These are phyloP conservation scores for Amphiprion percula DNA, from an alignment of 2,113 vertebrate species.

Conservation along the genomic window DNA sequence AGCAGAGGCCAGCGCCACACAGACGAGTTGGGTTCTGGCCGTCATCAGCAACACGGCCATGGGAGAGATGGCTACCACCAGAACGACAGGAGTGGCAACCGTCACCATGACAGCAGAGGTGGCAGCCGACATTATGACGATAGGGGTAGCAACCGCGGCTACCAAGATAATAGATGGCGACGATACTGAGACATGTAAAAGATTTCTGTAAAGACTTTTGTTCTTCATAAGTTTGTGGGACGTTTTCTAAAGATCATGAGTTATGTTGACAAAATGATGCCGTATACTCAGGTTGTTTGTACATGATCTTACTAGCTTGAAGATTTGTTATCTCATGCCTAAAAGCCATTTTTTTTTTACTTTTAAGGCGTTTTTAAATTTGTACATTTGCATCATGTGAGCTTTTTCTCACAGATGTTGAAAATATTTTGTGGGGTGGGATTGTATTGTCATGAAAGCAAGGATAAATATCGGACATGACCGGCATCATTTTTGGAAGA, in stretches of 20 bases:
- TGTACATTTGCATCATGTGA: constrained; percentile 52
- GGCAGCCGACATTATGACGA: constrained; percentile 83
- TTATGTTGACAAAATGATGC: constrained; percentile 41
- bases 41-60: constrained; percentile 79
- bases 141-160: constrained; percentile 78
- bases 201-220: constrained; percentile 32
- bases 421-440: constrained; percentile 8
- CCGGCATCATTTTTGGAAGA: constrained; percentile 27
- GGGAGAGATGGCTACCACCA: constrained; percentile 81
- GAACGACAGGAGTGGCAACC: constrained; percentile 55
- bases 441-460: constrained; percentile 19
- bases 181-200: constrained; percentile 68
- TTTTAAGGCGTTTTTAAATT: constrained; percentile 76
- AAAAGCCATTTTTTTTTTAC: constrained; percentile 55
- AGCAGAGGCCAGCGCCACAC: constrained; percentile 78
- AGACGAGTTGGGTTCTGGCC: constrained; percentile 65
- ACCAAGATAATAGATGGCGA: constrained; percentile 86
- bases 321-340: constrained; percentile 56
- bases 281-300: constrained; percentile 75
- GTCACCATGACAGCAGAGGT: constrained; percentile 74
- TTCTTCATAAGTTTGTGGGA: constrained; percentile 36
- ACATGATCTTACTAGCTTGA: constrained; percentile 52
- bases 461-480: constrained; percentile 6
- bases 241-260: constrained; percentile 1
- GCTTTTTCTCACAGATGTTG: constrained; percentile 56